Conservation (phyloP, 2,113 vertebrate genomes). For the Pampusana beccarii region DNA sequence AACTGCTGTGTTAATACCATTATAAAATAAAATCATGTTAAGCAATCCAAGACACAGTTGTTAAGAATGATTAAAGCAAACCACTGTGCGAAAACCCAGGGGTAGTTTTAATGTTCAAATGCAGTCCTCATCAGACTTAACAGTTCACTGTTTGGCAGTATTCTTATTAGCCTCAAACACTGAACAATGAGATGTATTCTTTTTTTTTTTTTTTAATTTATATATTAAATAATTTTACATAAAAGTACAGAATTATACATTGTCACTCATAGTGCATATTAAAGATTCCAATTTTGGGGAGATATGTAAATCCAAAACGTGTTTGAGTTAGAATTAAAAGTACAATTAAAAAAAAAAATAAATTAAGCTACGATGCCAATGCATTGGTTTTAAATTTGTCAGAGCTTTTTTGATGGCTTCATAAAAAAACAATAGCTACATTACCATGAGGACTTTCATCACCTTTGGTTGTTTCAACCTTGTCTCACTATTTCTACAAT, state of each 20-base stretch:
- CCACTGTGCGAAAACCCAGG: background rate
- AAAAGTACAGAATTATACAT: constrained; percentile 8
- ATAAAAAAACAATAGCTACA: constrained; percentile 15
- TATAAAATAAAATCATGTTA: background rate
- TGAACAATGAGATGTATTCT: background rate
- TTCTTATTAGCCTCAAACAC: constrained; percentile 29
- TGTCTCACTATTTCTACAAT: constrained; percentile 19
- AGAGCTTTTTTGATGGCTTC: constrained; percentile 36
- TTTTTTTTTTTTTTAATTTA: background rate
- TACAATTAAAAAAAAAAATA: too few species aligned
- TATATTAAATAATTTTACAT: constrained; percentile 8
- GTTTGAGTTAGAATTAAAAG: constrained; percentile 26
- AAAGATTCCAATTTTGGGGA: constrained; percentile 6
- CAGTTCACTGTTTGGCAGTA: background rate
- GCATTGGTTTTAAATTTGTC: constrained; percentile 15
- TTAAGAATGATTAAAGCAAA: constrained; percentile 19
- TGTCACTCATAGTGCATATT: background rate
- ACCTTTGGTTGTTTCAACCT: constrained; percentile 35
- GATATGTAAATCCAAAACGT: constrained; percentile 18
- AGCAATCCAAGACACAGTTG: background rate
- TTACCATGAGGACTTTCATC: constrained; percentile 36
- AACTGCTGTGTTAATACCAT: background rate
- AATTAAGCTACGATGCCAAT: constrained; percentile 5
- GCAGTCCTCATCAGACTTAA: background rate
- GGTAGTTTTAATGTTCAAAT: background rate